A percentile compares a stretch with the other conserved stretches of the same genome.
Evolutionary conservation across 1,140 invertebrate genomes (phyloP).

Genomic region (Euura saliciscinereae): DNA sequence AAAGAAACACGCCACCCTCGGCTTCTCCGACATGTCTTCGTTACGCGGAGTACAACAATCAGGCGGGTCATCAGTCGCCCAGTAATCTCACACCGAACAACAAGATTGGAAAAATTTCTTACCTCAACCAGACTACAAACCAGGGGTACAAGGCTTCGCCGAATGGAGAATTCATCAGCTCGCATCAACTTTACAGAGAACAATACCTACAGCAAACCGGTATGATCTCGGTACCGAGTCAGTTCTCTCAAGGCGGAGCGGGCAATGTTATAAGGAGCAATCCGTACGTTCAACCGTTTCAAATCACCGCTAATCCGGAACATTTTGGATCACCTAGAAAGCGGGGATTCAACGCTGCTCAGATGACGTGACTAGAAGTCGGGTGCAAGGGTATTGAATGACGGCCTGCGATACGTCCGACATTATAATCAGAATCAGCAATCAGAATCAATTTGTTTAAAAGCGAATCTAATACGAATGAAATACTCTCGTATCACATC

Average conservation of each 20-base stretch:
- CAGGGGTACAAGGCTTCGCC: constrained; percentile 30
- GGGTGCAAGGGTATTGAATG: neutral
- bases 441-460: constrained; percentile 1
- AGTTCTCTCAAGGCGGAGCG: constrained; percentile 36
- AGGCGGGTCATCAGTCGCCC: constrained; percentile 33
- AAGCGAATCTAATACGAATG: neutral
- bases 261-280: constrained; percentile 46
- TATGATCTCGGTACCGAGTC: constrained; percentile 39
- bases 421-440: neutral
- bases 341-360: constrained; percentile 46
- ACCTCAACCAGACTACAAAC: constrained; percentile 27
- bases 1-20: constrained; percentile 43
- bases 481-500: too few species aligned
- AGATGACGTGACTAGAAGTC: constrained; percentile 54
- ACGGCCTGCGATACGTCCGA: neutral
- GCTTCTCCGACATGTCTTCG: constrained; percentile 39
- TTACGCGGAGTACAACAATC: constrained; percentile 23
- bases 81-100: neutral
- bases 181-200: constrained; percentile 46
- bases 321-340: constrained; percentile 42
- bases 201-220: constrained; percentile 53
- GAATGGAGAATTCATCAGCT: constrained; percentile 44
- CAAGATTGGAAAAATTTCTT: constrained; percentile 22
- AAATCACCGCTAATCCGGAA: constrained; percentile 39
- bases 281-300: constrained; percentile 52